phyloP scores from a whole-genome alignment of 2,888 invertebrate genomes.

The Ochropleura plecta region DNA sequence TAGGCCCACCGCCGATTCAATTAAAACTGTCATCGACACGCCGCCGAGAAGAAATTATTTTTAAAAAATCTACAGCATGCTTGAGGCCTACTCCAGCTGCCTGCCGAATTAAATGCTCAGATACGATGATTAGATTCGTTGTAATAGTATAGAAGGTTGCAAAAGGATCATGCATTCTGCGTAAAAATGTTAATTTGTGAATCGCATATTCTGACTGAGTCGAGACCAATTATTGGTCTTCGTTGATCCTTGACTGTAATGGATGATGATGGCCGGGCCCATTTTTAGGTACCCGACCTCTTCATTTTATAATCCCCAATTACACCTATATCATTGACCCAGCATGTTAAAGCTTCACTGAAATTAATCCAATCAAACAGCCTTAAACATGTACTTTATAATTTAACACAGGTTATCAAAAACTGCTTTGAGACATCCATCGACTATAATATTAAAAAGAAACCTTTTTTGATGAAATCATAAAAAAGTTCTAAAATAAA shows the following conservation, averaged over 20 bases:
- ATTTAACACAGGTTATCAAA: constrained; percentile 15
- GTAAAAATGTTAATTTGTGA: too few species aligned
- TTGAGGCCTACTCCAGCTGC: too few species aligned
- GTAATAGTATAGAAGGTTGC: too few species aligned
- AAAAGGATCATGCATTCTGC: too few species aligned
- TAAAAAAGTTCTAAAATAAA: constrained; percentile 1
- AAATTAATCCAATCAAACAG: constrained; percentile 5
- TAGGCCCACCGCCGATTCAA: too few species aligned
- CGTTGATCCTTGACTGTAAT: neutral
- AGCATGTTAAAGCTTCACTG: neutral
- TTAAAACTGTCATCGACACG: too few species aligned
- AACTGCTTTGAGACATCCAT: neutral
- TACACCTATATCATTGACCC: neutral
- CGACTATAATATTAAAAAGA: neutral
- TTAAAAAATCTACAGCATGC: too few species aligned
- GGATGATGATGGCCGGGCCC: too few species aligned
- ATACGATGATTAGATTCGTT: too few species aligned
- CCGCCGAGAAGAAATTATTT: too few species aligned
- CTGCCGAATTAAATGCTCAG: too few species aligned
- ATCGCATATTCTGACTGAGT: too few species aligned
- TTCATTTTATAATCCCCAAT: neutral
- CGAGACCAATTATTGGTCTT: neutral
- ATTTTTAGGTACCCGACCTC: neutral
- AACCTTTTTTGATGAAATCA: constrained; percentile 21
- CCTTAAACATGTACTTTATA: constrained; percentile 14